Evolutionary conservation across 1,140 invertebrate species (phyloP), one percentile per base, ranked within the genome.

Genomic region (Anastatus disparis): DNA sequence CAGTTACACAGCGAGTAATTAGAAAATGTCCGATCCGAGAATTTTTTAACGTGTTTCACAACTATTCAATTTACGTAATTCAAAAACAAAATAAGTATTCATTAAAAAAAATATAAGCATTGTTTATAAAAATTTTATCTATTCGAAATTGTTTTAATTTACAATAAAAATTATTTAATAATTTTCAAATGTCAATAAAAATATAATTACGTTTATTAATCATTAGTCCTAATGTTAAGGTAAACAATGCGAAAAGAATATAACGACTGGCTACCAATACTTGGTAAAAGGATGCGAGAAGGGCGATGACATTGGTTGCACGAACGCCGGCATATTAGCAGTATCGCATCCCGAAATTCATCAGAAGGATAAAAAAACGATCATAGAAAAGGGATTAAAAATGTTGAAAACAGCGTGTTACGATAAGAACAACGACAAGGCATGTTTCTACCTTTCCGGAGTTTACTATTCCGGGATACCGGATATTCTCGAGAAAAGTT

Each of bases 401-500:
- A 88, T 90, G 68, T 83, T 97, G 3, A 89, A 90, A 46, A 92
- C 91, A 78, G 89, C 90, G 12, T 97, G 95, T 79, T 83, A 89
- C 26, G 79, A 87, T 13, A 88, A 91, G 53, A 89, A 92, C 61
- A 79, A 84, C 73, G 87, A 89, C 2, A 91, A 89, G 74, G 93
- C 91, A n/a, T 97, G 96, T 79, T 94, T 92, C 77, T 91, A 91
- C 74, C 79, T 96, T 1, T 92, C 93, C 27, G 90, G 91, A 17
- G 89, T 96, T 84, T 95, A 92, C 77, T 87, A 96, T 15, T 82
- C 78, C 2, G 95, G 94, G 0, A 87, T 92, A 2, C 87, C 90
- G 38, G 89, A 84, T 70, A 80, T 88, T 20, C 80, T 95, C n/a
- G 85, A 88, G 13, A 58, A 15, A 26, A 89, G 97, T 79, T 89